phyloP scores from a whole-genome alignment of 2,888 invertebrate species.

The Epinotia ramella region DNA sequence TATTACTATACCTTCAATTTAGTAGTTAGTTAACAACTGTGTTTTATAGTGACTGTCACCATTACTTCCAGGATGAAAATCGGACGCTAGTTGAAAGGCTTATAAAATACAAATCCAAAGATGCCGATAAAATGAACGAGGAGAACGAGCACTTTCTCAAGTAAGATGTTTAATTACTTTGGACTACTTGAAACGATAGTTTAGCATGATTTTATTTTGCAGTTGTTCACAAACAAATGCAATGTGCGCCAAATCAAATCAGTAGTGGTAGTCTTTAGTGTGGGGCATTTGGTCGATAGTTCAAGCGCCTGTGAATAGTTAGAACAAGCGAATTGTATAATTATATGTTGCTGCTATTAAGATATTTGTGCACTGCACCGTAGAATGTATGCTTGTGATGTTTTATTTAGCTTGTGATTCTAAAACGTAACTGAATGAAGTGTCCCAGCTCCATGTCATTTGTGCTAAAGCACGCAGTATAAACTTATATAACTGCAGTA shows the following conservation, averaged over 20 bases:
- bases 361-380: slow-evolving; percentile 60
- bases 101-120: slow-evolving; percentile 96
- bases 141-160: slow-evolving; percentile 97
- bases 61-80: slow-evolving; percentile 92
- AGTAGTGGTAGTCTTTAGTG: slow-evolving; percentile 37
- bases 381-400: slow-evolving; percentile 61
- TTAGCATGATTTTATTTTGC: slow-evolving; percentile 36
- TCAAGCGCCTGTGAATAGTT: slow-evolving; percentile 59
- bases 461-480: slow-evolving; percentile 41
- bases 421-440: slow-evolving; percentile 43
- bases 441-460: slow-evolving; percentile 35
- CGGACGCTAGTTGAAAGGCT: slow-evolving; percentile 93
- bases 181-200: slow-evolving; percentile 27
- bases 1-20: neutral
- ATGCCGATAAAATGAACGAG: slow-evolving; percentile 98
- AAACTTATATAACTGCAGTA: slow-evolving; percentile 25
- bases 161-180: slow-evolving; percentile 82
- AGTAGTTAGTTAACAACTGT: neutral
- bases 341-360: slow-evolving; percentile 66
- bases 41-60: slow-evolving; percentile 42
- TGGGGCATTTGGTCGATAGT: slow-evolving; percentile 66
- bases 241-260: neutral
- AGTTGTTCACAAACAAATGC: slow-evolving; percentile 19
- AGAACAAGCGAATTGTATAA: slow-evolving; percentile 52
- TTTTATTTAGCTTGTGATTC: slow-evolving; percentile 52